Percentiles rank a stretch among this genome's conserved stretches.
Evolutionary conservation across 2,797 vertebrate genomes (phyloP).

Genomic region (Karalla daura): DNA sequence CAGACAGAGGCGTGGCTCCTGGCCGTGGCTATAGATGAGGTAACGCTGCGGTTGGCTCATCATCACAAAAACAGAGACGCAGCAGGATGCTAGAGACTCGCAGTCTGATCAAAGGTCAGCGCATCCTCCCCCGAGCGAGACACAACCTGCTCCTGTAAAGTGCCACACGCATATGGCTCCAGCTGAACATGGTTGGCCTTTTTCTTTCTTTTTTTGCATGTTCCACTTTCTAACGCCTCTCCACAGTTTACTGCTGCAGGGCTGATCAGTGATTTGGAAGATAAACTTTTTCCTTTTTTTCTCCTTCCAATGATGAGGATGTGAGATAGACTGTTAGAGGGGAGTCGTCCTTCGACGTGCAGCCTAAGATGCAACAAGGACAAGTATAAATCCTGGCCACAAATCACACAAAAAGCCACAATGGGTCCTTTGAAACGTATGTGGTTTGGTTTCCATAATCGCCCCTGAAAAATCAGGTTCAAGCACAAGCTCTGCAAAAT

Average conservation of each 20-base stretch:
- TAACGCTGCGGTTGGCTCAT: neutral
- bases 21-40: neutral
- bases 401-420: neutral
- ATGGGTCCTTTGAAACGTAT: neutral
- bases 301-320: conserved; percentile 30
- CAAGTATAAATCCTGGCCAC: neutral
- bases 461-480: neutral
- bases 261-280: conserved; percentile 1
- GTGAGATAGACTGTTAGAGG: conserved; percentile 17
- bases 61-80: neutral
- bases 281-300: neutral
- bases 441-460: too few species aligned
- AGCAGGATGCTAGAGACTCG: neutral
- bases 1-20: neutral
- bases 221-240: neutral
- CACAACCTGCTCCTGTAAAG: neutral
- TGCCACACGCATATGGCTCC: too few species aligned
- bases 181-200: neutral
- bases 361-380: neutral
- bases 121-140: neutral
- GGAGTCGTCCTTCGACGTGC: neutral
- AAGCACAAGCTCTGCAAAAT: neutral
- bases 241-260: conserved; percentile 1
- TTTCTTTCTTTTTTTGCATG: neutral
- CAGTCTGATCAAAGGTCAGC: neutral